Evolutionary conservation across 2,888 invertebrate genomes (phyloP), one percentile per base, ranked within the genome.

Genomic region (Dryomyza anilis): DNA sequence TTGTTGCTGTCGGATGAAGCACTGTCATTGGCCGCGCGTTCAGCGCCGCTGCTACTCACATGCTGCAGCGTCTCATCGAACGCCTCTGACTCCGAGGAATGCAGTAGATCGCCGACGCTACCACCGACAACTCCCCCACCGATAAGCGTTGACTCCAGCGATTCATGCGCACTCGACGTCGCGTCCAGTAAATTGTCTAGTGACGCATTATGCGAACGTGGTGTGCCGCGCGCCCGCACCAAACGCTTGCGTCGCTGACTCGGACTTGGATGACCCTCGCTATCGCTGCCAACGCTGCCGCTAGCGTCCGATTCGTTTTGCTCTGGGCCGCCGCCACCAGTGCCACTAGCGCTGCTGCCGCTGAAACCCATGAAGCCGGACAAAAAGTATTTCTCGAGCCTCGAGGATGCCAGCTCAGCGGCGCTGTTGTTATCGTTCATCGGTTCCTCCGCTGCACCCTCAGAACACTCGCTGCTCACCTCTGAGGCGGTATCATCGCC

Each of bases 261-360:
- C 0, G 94, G 94, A 81, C 94, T 94, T 3, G 93, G 94, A 71
- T 89, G 88, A 1, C 94, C 94, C 78, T 95, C 95, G 77, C 94
- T 94, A 75, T 95, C 94, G 83, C 94, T 94, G 6, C 95, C 95
- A 0, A 95, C 95, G 76, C 94, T 94, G 1, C 92, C 92, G 29
- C 91, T 91, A 2, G 93, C 94, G 72, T 89, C 89, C 2, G 75
- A 78, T 75, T 93, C 92, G 39, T 91, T 86, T 66, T 91, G 86
- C 73, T 91, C 91, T 0, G 43, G 67, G 10, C 8, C 36, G 21
- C 46, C 46, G 1, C 94, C 94, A 1, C 94, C 94, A 78, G 95
- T 94, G 76, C 94, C 94, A 75, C 95, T 94, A 1, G 91, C 92
- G 29, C 91, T 91, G 0, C 39, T 67, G 3, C 8, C 36, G 71